Evolutionary conservation across 2,888 invertebrate genomes (phyloP), one percentile per base, ranked within the genome.

Genomic region (Nymphalis c-album): DNA sequence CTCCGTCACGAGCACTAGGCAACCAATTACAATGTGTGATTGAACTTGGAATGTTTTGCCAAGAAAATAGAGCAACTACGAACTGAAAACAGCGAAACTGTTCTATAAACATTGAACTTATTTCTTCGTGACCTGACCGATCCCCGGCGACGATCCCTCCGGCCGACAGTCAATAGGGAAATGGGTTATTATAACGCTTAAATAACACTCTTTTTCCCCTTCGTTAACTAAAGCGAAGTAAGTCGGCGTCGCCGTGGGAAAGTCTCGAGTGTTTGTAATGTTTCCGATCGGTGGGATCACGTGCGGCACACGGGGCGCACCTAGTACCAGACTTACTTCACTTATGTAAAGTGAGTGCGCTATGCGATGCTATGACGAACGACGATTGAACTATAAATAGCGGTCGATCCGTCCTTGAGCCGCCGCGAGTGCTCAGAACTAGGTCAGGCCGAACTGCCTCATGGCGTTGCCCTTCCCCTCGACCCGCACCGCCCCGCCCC

Each of bases 381-480:
- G 83, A 82, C 85, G 84, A 88, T 85, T 88, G 85, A 86, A 87
- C 86, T 91, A 91, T 90, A 88, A 91, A 92, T 92, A 91, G 89
- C 90, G 86, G 86, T 83, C 88, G 87, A 87, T 89, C 85, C 86
- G 92, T 91, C 92, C 91, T 92, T 92, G 91, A 90, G 91, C 85
- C 82, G 83, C 73, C 80, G 85, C 86, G 83, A 86, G 84, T 88
- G 79, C 80, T 82, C 85, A 86, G 83, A 92, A 89, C 88, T 91
- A 83, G 91, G 91, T 91, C 91, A 91, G 79, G 78, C 82, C 83
- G 80, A 85, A 83, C 82, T 85, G 82, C 85, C 82, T 84, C 83
- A 83, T 82, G 80, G 79, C 82, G 76, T 77, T 78, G 78, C 78
- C 77, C 77, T 75, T 76, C 82, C 77, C 83, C 78, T 72, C 81